Evolutionary conservation across 30 jellyfish, hydroid and myxozoan species (phyloP), one percentile per base, ranked within the genome.

Genomic region (Aurelia aurita complex sp. Pacific): DNA sequence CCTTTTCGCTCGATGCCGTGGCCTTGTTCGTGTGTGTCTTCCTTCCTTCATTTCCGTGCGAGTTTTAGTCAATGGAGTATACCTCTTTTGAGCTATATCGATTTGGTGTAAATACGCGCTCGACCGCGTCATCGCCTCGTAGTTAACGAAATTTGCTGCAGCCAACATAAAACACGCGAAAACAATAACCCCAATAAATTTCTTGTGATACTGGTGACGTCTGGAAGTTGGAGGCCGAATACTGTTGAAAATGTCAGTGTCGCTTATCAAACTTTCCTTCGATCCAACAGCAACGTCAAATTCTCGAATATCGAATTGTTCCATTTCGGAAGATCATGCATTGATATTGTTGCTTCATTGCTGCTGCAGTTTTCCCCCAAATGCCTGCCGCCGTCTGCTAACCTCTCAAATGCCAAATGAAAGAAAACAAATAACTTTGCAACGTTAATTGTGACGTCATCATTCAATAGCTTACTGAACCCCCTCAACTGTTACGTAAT

Each of bases 231-330:
- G 16, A 9, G 79, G 81, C 78, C 59, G 63, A 18, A 84, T 73
- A 29, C 81, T 64, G 1, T 54, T 40, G 35, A 84, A 74, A 54
- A 84, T 84, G 17, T 84, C 93, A 61, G 67, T 40, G 52, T 84
- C 93, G 23, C 71, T 63, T 35, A 84, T 51, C 14, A 84, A 29
- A 29, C 93, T 84, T 32, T 77, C 81, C 2, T 38, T 32, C 2
- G 93, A 84, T 17, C 67, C 71, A 13, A 15, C 46, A 54, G 36
- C 50, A 32, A 68, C 85, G 68, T 81, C 29, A 57, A 53, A 29
- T 9, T 46, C 81, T 3, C 46, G 12, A 10, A 36, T 9, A 32
- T 71, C 12, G 35, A 71, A 71, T 40, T 40, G 1, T n/a, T 71
- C 81, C 65, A 71, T 43, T 40, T 40, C 81, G n/a, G 57, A 46